These are phyloP conservation scores for Coecobrya sp. DNA, from an alignment of 2,888 invertebrate genomes.

Conservation along the genomic window DNA sequence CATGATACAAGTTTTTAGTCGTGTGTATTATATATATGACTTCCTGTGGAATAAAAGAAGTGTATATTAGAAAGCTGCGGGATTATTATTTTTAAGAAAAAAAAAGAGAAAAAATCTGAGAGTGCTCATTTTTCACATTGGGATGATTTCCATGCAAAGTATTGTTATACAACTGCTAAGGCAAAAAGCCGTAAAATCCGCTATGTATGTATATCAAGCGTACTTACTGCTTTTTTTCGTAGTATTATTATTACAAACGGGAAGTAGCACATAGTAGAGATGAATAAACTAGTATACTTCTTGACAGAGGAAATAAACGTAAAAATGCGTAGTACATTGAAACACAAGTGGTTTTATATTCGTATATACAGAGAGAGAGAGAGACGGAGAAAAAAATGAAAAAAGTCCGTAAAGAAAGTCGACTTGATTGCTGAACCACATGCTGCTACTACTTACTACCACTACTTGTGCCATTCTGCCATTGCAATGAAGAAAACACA, in stretches of 20 bases:
- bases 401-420: conserved; percentile 73
- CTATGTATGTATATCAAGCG: conserved; percentile 37
- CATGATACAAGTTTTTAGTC: conserved; percentile 41
- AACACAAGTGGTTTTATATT: conserved; percentile 78
- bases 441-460: conserved; percentile 74
- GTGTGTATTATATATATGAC: conserved; percentile 37
- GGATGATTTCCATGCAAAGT: conserved; percentile 56
- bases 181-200: conserved; percentile 44
- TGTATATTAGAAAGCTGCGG: conserved; percentile 24
- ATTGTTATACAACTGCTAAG: neutral
- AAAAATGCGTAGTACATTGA: conserved; percentile 68
- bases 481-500: conserved; percentile 75
- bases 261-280: conserved; percentile 45
- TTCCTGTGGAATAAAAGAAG: conserved; percentile 52
- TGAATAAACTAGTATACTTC: conserved; percentile 44
- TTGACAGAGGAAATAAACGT: conserved; percentile 54
- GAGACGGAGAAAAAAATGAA: conserved; percentile 51
- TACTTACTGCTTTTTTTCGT: conserved; percentile 35
- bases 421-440: conserved; percentile 81
- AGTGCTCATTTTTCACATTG: conserved; percentile 74
- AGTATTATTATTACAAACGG: conserved; percentile 58
- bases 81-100: conserved; percentile 49
- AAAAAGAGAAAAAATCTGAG: conserved; percentile 51
- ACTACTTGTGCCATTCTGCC: conserved; percentile 55
- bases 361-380: neutral